Conservation (phyloP, 2,888 invertebrate species). For the Leucoma salicis region DNA sequence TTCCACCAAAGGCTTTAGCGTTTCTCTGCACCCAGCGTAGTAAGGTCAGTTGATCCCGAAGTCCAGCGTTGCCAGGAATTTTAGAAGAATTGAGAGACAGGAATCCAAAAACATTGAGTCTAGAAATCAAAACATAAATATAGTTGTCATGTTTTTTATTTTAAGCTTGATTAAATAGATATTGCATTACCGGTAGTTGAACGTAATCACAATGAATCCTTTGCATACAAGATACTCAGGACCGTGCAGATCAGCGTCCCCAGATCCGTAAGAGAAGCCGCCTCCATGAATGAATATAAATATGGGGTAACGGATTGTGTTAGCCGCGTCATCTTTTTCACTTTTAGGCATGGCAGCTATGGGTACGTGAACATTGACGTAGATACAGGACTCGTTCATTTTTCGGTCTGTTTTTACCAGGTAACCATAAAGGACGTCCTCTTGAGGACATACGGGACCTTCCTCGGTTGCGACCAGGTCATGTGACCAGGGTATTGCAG, state of each 20-base stretch:
- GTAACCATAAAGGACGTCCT: slow-evolving; percentile 44
- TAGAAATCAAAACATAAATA: slow-evolving; percentile 10
- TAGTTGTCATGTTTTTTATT: no score
- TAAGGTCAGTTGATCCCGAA: slow-evolving; percentile 38
- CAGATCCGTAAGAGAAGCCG: slow-evolving; percentile 42
- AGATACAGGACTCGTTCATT: slow-evolving; percentile 44
- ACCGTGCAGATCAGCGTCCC: slow-evolving; percentile 40
- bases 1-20: slow-evolving; percentile 37
- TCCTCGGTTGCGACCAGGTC: slow-evolving; percentile 76
- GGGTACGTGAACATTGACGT: slow-evolving; percentile 43
- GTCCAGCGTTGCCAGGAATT: slow-evolving; percentile 47
- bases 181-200: slow-evolving; percentile 41
- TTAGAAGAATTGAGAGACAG: slow-evolving; percentile 39
- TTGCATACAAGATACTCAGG: slow-evolving; percentile 45
- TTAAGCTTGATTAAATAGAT: neutral
- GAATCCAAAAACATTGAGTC: slow-evolving; percentile 46
- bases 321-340: neutral
- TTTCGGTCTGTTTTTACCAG: slow-evolving; percentile 23
- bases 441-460: slow-evolving; percentile 80
- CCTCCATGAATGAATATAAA: slow-evolving; percentile 65
- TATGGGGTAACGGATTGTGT: slow-evolving; percentile 45
- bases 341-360: slow-evolving; percentile 8
- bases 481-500: slow-evolving; percentile 61
- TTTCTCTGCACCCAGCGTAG: slow-evolving; percentile 45
- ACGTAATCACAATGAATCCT: slow-evolving; percentile 46